Base-by-base conservation (phyloP, 2,888 invertebrate species). In the Acrobasis consociella region DNA sequence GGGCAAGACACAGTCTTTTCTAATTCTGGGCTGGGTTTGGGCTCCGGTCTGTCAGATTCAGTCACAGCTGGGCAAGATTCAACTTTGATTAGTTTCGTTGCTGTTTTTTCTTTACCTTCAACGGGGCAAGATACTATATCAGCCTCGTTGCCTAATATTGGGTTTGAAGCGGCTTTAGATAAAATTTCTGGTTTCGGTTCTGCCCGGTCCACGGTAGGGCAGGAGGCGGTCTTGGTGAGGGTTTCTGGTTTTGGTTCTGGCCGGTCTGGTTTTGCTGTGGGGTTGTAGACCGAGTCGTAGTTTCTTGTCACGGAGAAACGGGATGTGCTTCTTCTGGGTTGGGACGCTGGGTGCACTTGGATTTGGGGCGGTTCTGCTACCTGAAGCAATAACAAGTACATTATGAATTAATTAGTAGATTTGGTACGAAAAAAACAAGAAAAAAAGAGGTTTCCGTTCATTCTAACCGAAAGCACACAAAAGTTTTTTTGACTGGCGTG, bases 321-420 rank as follows among this genome's bases (percentile, higher is more conserved):
- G 5, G 84, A 93, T 3, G 80, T 77, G 50, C 74, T 78, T 65
- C 94, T 75, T 86, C 94, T 94, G 78, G 77, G 94, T 89, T 76
- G 94, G 86, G 77, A 90, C 88, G 83, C 94, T 83, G 77, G 94
- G 91, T 78, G 94, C 78, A 79, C 95, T 94, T 80, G 95, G 1
- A 89, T 86, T 62, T 85, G 78, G 0, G 90, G 88, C 0, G 90
- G 87, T 66, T 91, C 91, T 8, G 81, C 78, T 5, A 92, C 91
- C 91, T 92, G 82, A 22, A 38, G 38, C n/a, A 38, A 58, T 39
- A 16, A 55, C 10, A 52, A 31, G 50, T 49, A 52, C 55, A 55
- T 31, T 7, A 31, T 22, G 2, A 22, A 22, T n/a, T n/a, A n/a
- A n/a, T n/a, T n/a, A n/a, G n/a, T n/a, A n/a, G n/a, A n/a, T n/a